Evolutionary conservation across 2,113 vertebrate species (phyloP).

Genomic region (Myocastor coypus): DNA sequence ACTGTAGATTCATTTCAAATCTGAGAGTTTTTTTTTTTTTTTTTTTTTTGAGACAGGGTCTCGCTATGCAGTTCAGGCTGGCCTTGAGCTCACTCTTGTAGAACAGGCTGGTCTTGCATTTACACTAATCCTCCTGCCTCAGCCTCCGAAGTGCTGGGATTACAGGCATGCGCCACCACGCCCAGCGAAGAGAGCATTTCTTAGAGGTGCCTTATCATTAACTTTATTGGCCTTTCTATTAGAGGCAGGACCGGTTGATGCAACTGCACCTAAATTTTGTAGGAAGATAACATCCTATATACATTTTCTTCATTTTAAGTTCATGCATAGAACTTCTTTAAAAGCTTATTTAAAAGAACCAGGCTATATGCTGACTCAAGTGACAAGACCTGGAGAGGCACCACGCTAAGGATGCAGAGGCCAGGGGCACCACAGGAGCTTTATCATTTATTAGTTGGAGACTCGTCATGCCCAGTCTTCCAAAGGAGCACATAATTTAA

Average conservation of each 20-base stretch:
- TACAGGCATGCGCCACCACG: too few species aligned
- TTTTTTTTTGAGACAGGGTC: too few species aligned
- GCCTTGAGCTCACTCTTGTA: too few species aligned
- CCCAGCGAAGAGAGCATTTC: neutral
- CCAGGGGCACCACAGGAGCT: too few species aligned
- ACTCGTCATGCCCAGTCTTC: too few species aligned
- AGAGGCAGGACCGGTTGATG: neutral
- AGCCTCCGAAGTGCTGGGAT: too few species aligned
- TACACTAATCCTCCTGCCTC: too few species aligned
- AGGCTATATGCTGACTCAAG: neutral
- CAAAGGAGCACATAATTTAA: too few species aligned
- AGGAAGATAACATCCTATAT: neutral
- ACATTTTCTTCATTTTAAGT: neutral
- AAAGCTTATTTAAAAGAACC: neutral
- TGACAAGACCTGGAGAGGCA: neutral
- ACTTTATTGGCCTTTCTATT: neutral
- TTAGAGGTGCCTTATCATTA: neutral
- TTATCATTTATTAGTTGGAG: too few species aligned
- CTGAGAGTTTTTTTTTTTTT: too few species aligned
- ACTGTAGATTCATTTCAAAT: neutral
- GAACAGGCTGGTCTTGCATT: too few species aligned
- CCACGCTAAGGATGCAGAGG: neutral
- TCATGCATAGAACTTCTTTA: neutral
- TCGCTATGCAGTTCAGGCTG: too few species aligned
- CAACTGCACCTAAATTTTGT: neutral